Evolutionary conservation across 2,888 invertebrate genomes (phyloP).

Genomic region (Cynaeus angustus): DNA sequence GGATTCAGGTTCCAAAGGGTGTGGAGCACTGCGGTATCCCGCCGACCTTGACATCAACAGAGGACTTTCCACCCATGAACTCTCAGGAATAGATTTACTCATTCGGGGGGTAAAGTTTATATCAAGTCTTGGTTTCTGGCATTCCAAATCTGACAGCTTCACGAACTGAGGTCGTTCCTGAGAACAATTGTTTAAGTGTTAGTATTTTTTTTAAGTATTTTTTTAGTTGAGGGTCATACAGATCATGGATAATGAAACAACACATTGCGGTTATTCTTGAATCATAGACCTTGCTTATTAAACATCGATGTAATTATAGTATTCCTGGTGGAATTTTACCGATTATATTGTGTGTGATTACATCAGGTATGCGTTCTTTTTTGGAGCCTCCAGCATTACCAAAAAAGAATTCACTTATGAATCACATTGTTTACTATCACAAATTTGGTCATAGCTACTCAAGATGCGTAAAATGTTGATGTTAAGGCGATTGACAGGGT

Average conservation of each 20-base stretch:
- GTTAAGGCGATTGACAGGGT: neutral
- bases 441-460: neutral
- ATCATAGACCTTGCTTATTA: slow-evolving; percentile 5
- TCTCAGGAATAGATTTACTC: slow-evolving; percentile 82
- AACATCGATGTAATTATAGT: neutral
- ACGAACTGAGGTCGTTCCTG: slow-evolving; percentile 73
- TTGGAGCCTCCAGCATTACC: neutral
- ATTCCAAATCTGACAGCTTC: slow-evolving; percentile 86
- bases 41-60: slow-evolving; percentile 78
- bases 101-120: slow-evolving; percentile 74
- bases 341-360: slow-evolving; percentile 10
- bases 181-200: too few relatives aligned
- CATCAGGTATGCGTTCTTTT: neutral
- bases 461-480: neutral
- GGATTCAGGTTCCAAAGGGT: slow-evolving; percentile 67
- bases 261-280: slow-evolving; percentile 10
- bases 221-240: neutral
- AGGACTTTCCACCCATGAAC: slow-evolving; percentile 79
- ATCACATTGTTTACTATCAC: slow-evolving; percentile 1
- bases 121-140: slow-evolving; percentile 75
- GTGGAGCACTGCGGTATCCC: slow-evolving; percentile 71
- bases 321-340: slow-evolving; percentile 23
- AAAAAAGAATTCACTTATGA: neutral
- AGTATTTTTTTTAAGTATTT: neutral
- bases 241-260: neutral